phyloP scores from a whole-genome alignment of 2,888 invertebrate genomes.

The Pheosia tremula region DNA sequence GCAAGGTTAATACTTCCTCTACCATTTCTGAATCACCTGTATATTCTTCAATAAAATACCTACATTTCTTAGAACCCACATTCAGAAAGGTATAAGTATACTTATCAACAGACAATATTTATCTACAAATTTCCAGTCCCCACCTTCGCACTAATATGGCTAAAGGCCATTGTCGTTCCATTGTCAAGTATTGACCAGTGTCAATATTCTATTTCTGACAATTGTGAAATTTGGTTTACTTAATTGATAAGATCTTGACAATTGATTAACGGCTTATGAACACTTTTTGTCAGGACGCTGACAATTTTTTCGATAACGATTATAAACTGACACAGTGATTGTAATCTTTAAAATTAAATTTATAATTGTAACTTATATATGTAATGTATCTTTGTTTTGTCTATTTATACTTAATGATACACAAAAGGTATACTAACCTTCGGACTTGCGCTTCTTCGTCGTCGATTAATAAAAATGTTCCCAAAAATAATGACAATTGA shows the following conservation, averaged over 20 bases:
- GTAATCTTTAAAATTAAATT: slow-evolving; percentile 16
- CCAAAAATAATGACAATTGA: too few species aligned
- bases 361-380: neutral
- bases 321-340: slow-evolving; percentile 36
- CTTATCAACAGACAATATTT: too few species aligned
- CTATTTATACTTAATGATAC: neutral
- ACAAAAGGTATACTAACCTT: neutral
- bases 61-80: too few species aligned
- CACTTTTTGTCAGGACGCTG: slow-evolving; percentile 43
- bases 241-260: slow-evolving; percentile 46
- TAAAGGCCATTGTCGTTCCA: slow-evolving; percentile 34
- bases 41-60: too few species aligned
- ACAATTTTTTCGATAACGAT: slow-evolving; percentile 40
- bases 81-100: too few species aligned
- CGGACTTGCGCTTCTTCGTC: too few species aligned
- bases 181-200: slow-evolving; percentile 24
- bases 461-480: too few species aligned
- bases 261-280: slow-evolving; percentile 40
- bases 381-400: too few species aligned
- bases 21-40: too few species aligned
- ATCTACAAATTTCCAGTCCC: too few species aligned
- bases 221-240: slow-evolving; percentile 42
- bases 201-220: slow-evolving; percentile 32
- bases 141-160: slow-evolving; percentile 15
- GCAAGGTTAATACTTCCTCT: too few species aligned